Percentiles rank a stretch among this genome's conserved stretches.
Conservation (phyloP, 2,113 vertebrate species). For the Notothenia coriiceps region DNA sequence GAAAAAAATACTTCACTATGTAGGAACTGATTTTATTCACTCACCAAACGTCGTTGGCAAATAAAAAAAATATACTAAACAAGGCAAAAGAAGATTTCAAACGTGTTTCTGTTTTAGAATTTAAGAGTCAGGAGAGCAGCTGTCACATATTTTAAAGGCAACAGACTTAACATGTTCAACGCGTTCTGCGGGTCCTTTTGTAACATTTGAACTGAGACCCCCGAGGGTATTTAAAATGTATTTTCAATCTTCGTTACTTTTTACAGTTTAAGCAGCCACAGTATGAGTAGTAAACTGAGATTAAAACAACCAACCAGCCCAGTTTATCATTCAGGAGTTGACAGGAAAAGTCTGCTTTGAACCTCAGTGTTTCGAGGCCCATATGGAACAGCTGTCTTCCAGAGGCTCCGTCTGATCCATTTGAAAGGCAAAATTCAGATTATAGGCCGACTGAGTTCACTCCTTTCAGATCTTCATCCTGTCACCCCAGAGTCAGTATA, state of each 20-base stretch:
- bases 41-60: conserved; percentile 57
- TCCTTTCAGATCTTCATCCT: conserved; percentile 64
- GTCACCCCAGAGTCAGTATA: conserved; percentile 82
- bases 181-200: conserved; percentile 22
- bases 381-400: conserved; percentile 74
- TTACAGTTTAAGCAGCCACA: conserved; percentile 43
- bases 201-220: conserved; percentile 34
- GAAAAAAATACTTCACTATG: conserved; percentile 62
- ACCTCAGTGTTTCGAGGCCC: conserved; percentile 31
- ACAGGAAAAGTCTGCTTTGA: conserved; percentile 41
- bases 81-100: conserved; percentile 57
- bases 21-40: conserved; percentile 68
- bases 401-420: conserved; percentile 53
- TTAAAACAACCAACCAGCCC: conserved; percentile 19
- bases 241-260: conserved; percentile 16
- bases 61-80: conserved; percentile 53
- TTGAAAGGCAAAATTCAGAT: conserved; percentile 78
- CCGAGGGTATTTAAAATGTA: conserved; percentile 9
- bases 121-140: conserved; percentile 66
- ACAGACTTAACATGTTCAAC: conserved; percentile 22
- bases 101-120: conserved; percentile 52
- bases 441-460: conserved; percentile 64
- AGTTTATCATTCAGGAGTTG: conserved; percentile 13
- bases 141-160: conserved; percentile 61
- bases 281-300: conserved; percentile 33